These are phyloP conservation scores for Calameuta pallipes DNA, from an alignment of 2,888 invertebrate genomes.

Conservation along the genomic window DNA sequence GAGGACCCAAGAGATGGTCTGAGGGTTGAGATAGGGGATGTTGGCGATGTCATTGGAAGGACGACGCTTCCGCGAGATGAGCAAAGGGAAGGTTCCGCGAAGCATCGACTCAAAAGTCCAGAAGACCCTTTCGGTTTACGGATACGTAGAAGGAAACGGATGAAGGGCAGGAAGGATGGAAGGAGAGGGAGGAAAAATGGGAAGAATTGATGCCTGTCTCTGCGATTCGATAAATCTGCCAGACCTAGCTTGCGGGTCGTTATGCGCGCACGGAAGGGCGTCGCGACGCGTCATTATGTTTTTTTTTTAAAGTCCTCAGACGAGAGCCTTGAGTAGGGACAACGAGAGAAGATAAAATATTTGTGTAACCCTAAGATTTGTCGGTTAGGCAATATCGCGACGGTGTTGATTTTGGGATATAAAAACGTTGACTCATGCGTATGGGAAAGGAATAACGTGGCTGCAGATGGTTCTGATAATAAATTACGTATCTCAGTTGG, in stretches of 20 bases:
- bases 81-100: not conserved
- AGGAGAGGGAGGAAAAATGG: not conserved
- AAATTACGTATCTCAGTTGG: constrained; percentile 1
- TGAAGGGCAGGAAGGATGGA: constrained; percentile 7
- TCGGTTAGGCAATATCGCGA: not conserved
- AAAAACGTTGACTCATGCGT: not conserved
- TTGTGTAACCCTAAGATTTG: not conserved
- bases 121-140: not conserved
- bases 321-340: not conserved
- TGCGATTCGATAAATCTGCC: not conserved
- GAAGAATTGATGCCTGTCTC: not conserved
- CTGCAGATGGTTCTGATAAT: constrained; percentile 3
- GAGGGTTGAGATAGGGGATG: not conserved
- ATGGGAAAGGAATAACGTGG: not conserved
- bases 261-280: not conserved
- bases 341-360: not conserved
- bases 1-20: not conserved
- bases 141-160: not conserved
- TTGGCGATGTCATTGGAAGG: not conserved
- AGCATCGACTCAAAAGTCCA: not conserved
- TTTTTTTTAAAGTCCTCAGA: too few species aligned
- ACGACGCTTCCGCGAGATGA: not conserved
- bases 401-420: not conserved
- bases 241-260: not conserved
- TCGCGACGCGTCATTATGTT: not conserved